These are phyloP conservation scores for Ligdia adustata DNA, from an alignment of 2,888 invertebrate genomes.

Conservation along the genomic window DNA sequence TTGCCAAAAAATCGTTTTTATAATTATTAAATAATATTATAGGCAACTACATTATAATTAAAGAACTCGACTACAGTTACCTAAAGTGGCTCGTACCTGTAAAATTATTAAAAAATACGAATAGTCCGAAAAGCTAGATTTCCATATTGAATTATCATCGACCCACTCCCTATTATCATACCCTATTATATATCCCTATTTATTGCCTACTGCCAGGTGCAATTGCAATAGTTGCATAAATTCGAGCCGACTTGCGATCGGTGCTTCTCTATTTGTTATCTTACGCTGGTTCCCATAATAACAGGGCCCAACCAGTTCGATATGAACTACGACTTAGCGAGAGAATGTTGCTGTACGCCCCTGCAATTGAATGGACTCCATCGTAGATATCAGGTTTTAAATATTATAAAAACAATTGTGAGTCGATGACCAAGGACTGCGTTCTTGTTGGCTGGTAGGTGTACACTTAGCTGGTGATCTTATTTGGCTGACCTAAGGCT, in stretches of 20 bases:
- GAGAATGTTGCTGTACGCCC: neutral
- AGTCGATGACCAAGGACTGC: too few relatives aligned
- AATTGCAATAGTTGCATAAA: slow-evolving; percentile 31
- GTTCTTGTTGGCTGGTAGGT: too few relatives aligned
- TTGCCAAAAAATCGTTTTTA: too few relatives aligned
- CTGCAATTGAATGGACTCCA: neutral
- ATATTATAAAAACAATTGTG: neutral
- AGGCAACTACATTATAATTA: too few relatives aligned
- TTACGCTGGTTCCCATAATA: slow-evolving; percentile 14
- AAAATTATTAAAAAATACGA: too few relatives aligned
- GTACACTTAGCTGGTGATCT: too few relatives aligned
- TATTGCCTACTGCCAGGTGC: slow-evolving; percentile 21
- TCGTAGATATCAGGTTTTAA: neutral
- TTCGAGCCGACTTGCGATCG: slow-evolving; percentile 9
- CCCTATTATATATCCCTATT: too few relatives aligned
- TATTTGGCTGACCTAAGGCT: too few relatives aligned
- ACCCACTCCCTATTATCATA: slow-evolving; percentile 14
- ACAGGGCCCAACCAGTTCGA: slow-evolving; percentile 9
- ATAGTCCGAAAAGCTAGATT: too few relatives aligned
- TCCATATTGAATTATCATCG: slow-evolving; percentile 5
- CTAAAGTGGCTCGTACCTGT: too few relatives aligned
- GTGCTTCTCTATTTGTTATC: slow-evolving; percentile 31
- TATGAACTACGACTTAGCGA: slow-evolving; percentile 4
- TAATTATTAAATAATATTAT: too few relatives aligned
- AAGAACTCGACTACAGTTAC: too few relatives aligned